Percentiles rank a stretch among this genome's conserved stretches.
Conservation (phyloP, 1,140 invertebrate genomes). For the Caenorhabditis inopinata region DNA sequence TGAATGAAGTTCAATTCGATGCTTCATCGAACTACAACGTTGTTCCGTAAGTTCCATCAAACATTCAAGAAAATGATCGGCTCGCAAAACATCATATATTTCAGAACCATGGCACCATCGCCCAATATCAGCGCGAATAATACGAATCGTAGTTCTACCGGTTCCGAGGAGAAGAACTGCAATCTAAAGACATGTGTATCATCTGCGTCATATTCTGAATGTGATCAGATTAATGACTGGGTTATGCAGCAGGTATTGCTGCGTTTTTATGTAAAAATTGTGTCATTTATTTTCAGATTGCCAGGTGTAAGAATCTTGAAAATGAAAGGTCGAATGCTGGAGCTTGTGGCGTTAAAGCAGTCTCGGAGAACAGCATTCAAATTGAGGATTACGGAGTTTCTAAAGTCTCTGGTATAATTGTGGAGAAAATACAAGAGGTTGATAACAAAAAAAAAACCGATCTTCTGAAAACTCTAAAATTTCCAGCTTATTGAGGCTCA, state of each 20-base stretch:
- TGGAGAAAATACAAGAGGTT: background rate
- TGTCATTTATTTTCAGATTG: background rate
- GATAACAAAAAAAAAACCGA: no score
- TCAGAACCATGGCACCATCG: conserved; percentile 5
- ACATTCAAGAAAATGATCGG: no score
- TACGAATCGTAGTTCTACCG: background rate
- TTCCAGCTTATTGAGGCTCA: background rate
- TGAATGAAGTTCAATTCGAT: background rate
- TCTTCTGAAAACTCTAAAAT: no score
- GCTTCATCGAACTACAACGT: background rate
- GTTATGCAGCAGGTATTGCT: background rate
- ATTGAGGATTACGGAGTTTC: background rate
- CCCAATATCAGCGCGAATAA: background rate
- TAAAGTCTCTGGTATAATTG: background rate
- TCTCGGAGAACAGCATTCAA: no score
- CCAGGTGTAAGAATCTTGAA: background rate
- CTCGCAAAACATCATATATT: background rate
- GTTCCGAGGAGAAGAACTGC: background rate
- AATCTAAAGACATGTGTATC: background rate
- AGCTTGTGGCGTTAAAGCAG: background rate
- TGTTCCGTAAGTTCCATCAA: background rate
- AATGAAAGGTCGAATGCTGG: background rate
- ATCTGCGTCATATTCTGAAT: background rate
- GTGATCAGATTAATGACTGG: background rate
- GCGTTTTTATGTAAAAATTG: no score